phyloP scores from a whole-genome alignment of 2,888 invertebrate genomes.

The Epinotia demarniana region DNA sequence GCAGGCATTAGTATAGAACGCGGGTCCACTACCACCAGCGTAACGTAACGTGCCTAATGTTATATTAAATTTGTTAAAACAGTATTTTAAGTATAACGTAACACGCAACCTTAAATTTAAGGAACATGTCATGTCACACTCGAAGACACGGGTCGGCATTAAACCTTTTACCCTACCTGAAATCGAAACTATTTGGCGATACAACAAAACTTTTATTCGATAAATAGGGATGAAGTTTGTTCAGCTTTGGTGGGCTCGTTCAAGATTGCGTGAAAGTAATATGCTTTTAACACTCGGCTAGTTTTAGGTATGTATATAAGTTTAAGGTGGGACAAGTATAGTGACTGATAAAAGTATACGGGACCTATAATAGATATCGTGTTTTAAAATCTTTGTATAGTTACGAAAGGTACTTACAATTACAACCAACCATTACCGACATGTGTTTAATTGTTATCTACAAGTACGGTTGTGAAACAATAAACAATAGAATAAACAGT shows the following conservation, averaged over 20 bases:
- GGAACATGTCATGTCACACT: conserved; percentile 4
- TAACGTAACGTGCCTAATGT: too few relatives aligned
- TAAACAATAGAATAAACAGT: too few relatives aligned
- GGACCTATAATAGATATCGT: neutral
- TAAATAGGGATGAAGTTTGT: conserved; percentile 30
- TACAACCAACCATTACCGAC: too few relatives aligned
- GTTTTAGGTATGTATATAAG: neutral
- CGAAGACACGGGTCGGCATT: conserved; percentile 25
- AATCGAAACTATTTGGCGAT: conserved; percentile 28
- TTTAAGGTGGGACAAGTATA: neutral
- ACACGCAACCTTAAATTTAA: neutral
- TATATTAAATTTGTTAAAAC: too few relatives aligned
- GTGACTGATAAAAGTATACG: neutral
- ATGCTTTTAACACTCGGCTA: neutral
- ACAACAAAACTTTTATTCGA: conserved; percentile 36
- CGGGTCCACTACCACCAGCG: too few relatives aligned
- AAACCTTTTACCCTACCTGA: conserved; percentile 23
- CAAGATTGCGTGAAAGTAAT: conserved; percentile 27
- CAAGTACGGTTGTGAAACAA: too few relatives aligned
- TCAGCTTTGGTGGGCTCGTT: conserved; percentile 21
- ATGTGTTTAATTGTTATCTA: too few relatives aligned
- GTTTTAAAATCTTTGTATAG: neutral
- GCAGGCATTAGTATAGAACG: too few relatives aligned
- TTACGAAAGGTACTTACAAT: too few relatives aligned
- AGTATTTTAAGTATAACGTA: neutral